phyloP scores from a whole-genome alignment of 2,797 vertebrate genomes.

The Myioborus miniatus region DNA sequence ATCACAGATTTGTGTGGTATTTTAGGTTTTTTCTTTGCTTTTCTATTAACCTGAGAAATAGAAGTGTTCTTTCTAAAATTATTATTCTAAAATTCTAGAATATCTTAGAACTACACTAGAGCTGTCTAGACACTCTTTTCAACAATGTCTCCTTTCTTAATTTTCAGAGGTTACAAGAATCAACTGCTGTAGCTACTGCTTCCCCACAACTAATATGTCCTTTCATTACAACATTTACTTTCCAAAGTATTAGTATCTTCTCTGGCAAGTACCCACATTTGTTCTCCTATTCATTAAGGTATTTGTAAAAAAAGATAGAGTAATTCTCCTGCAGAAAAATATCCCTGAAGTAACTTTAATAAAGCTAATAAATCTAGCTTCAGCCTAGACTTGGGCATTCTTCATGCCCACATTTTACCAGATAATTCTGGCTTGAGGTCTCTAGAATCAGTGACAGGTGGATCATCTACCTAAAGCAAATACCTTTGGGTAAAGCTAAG shows the following conservation, averaged over 20 bases:
- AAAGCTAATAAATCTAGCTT: background rate
- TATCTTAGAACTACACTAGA: background rate
- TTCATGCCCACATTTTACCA: background rate
- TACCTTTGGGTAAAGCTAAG: background rate
- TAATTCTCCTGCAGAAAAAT: background rate
- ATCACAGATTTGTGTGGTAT: background rate
- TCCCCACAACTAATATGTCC: background rate
- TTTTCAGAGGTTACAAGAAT: background rate
- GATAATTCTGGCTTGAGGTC: background rate
- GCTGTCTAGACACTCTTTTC: background rate
- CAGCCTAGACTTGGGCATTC: background rate
- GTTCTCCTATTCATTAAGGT: background rate
- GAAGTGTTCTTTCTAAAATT: background rate
- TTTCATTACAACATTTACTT: background rate
- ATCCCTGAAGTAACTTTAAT: background rate
- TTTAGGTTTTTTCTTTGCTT: background rate
- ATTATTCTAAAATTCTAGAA: background rate
- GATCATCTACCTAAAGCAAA: background rate
- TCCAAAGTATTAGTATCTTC: background rate
- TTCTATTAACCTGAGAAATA: conserved; percentile 22
- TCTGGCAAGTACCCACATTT: background rate
- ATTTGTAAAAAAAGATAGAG: background rate
- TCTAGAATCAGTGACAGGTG: background rate
- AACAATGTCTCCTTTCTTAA: background rate
- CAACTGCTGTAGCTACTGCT: background rate